Evolutionary conservation across 2,888 invertebrate species (phyloP), one percentile per base, ranked within the genome.

Genomic region (Kryphioiulus occultus): DNA sequence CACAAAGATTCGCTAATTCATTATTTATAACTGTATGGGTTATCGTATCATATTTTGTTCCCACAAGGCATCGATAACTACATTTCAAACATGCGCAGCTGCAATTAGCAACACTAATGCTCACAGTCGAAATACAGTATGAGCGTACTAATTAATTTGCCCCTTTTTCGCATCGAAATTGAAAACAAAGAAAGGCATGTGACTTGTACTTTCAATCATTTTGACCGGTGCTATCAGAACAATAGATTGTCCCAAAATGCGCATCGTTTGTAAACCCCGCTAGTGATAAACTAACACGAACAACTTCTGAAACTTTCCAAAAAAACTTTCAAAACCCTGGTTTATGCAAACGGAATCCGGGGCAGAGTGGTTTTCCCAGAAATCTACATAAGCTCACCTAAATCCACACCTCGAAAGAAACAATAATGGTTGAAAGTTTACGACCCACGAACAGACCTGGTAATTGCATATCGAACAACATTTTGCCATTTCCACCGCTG

Each of bases 381-480:
- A 59, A n/a, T 22, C 59, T n/a, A 22, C 59, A 59, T 22, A 22
- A 59, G 22, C 22, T 59, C 4, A 22, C 59, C 59, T 59, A 59
- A 59, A 59, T 22, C 59, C 59, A 59, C 26, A 26, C 68, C 68
- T 68, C 68, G 12, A 68, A 22, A 10, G n/a, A n/a, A 26, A 22
- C 68, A 59, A 59, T 59, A 68, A 68, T 68, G 68, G 68, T 9
- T 9, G 10, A 68, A 68, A 68, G 26, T 68, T 68, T 68, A 68
- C 68, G 68, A 68, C 68, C 68, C 68, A 68, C 26, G 68, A 68
- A 68, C 68, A 26, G 26, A 26, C 26, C 9, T 10, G 26, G 68
- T 68, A 68, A 68, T 68, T 68, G 68, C 68, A 68, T 68, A 68
- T 68, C 68, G 68, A 68, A 68, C 68, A 68, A 68, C 68, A 68